Evolutionary conservation across 2,113 vertebrate genomes (phyloP).

Genomic region (Pseudois nayaur): DNA sequence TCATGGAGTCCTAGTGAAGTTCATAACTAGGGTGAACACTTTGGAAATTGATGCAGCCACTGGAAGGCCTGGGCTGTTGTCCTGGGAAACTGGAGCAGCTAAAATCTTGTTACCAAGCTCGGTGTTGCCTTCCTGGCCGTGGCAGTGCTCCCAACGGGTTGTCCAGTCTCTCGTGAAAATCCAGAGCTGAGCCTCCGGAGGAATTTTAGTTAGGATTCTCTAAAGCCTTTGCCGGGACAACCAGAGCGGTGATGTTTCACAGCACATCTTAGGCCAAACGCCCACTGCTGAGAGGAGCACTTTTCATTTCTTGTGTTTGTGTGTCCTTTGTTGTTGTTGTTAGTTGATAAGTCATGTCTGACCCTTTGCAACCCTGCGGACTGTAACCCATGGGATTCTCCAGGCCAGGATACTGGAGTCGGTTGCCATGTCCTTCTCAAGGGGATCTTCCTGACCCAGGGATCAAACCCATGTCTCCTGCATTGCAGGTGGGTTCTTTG

Average conservation of each 20-base stretch:
- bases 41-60: neutral
- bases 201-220: neutral
- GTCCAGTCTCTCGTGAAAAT: neutral
- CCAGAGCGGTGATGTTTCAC: neutral
- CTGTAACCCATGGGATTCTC: neutral
- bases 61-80: neutral
- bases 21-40: neutral
- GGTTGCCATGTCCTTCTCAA: neutral
- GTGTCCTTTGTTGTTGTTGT: neutral
- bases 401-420: neutral
- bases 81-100: neutral
- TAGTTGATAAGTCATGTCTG: neutral
- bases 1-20: neutral
- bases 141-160: accelerated
- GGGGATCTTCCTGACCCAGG: neutral
- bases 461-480: neutral
- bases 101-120: neutral
- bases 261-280: neutral
- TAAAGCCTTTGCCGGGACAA: neutral
- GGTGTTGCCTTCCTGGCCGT: neutral
- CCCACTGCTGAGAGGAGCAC: accelerated
- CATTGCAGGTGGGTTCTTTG: neutral
- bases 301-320: neutral
- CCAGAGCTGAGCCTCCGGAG: too few relatives aligned
- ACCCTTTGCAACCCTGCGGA: neutral